Base-by-base conservation (phyloP, 2,797 vertebrate genomes). In the Poecilia picta region DNA sequence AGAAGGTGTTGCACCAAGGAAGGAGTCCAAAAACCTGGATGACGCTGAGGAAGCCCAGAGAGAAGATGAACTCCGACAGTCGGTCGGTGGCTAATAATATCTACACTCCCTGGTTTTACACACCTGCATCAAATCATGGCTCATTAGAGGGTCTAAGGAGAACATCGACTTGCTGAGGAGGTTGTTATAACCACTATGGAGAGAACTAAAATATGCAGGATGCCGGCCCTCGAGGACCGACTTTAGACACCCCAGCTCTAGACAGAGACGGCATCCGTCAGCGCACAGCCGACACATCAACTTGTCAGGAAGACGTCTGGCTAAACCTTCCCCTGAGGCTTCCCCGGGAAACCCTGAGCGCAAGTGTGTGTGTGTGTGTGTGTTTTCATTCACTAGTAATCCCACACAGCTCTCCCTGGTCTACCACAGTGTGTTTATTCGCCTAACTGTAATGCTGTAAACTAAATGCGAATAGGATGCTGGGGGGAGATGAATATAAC, bases 221-320 rank as follows among this genome's bases (percentile, higher is more conserved):
- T 33, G 33, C 33, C 33, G 33, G 33, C 33, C 33, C 33, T 33
- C 3, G 33, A 33, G 33, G 33, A 33, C 33, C 33, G 33, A 33
- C 33, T 33, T 33, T 33, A 3, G 33, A 1, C 33, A 33, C 33
- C 33, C 33, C 33, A 3, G 33, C 86, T 68, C 55, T 0, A 47
- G 71, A 57, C 59, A 73, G 73, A 83, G 81, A 77, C 46, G 1
- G 76, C 31, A 59, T 88, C 84, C 86, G 83, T 88, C 85, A 82
- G 79, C 33, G 0, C 76, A 55, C 83, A 89, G 86, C 83, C 79
- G 64, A 75, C 81, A 74, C 82, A 18, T 74, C 33, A 55, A 66
- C 74, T 82, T 89, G 91, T 93, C 88, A 90, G 74, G 41, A 68
- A 83, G 62, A 89, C 41, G 36, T 81, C 80, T 83, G 75, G 80